Evolutionary conservation across 2,888 invertebrate genomes (phyloP).

Genomic region (Zhengitettix transpicula): DNA sequence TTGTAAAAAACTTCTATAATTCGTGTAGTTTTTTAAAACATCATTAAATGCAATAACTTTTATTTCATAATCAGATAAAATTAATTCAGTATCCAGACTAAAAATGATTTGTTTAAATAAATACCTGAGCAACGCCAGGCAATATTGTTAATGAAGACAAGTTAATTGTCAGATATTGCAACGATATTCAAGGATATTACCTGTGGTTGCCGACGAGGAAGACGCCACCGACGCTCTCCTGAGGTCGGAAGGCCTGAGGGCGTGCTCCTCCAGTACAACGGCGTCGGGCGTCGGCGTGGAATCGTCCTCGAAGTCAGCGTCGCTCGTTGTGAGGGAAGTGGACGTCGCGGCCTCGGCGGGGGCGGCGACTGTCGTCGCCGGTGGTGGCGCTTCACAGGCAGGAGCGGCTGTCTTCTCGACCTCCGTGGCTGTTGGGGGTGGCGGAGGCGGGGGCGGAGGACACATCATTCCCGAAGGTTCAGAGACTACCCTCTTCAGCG

Average conservation of each 20-base stretch:
- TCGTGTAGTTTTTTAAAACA: no score
- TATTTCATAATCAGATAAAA: no score
- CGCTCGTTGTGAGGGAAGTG: constrained; percentile 1
- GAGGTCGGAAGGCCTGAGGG: constrained; percentile 42
- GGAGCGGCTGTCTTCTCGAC: constrained; percentile 38
- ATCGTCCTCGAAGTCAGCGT: no score
- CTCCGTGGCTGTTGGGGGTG: constrained; percentile 31
- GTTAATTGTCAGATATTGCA: no score
- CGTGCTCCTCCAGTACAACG: constrained; percentile 49
- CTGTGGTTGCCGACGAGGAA: not conserved
- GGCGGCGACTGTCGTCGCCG: constrained; percentile 29
- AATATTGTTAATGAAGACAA: no score
- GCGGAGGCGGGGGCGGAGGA: constrained; percentile 51
- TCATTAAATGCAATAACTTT: no score
- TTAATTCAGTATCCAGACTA: no score
- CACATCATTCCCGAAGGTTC: constrained; percentile 32
- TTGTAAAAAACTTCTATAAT: no score
- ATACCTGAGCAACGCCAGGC: no score
- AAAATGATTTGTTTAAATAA: no score
- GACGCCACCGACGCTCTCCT: not conserved
- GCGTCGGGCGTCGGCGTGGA: constrained; percentile 15
- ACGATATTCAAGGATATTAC: not conserved
- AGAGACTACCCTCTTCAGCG: constrained; percentile 38
- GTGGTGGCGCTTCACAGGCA: constrained; percentile 30
- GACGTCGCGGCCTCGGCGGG: constrained; percentile 15